phyloP scores from a whole-genome alignment of 2,113 vertebrate genomes.

The Collichthys lucidus region DNA sequence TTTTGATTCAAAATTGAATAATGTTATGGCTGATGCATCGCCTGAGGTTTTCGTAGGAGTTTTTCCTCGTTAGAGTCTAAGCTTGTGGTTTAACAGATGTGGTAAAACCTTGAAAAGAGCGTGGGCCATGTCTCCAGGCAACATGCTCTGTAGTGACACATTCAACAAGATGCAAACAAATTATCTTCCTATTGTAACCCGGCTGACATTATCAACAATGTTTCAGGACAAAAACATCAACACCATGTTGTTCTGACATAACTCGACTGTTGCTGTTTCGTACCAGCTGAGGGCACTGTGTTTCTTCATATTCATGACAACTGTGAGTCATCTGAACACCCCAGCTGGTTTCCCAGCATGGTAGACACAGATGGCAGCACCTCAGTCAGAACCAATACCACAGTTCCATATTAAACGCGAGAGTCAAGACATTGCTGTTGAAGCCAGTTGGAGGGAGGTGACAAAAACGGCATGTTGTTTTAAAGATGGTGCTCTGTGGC shows the following conservation, averaged over 20 bases:
- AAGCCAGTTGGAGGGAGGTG: slow-evolving; percentile 35
- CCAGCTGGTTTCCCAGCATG: slow-evolving; percentile 72
- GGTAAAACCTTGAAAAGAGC: slow-evolving; percentile 16
- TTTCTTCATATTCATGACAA: background rate
- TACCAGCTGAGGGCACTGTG: slow-evolving; percentile 70
- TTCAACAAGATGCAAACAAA: background rate
- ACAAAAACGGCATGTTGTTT: slow-evolving; percentile 49
- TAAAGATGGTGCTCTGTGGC: slow-evolving; percentile 25
- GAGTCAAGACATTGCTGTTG: slow-evolving; percentile 11
- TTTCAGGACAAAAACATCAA: background rate
- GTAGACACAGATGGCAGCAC: slow-evolving; percentile 51
- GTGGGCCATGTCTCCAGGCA: background rate
- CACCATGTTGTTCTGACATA: background rate
- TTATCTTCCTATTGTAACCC: background rate
- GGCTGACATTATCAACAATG: background rate
- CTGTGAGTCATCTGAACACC: slow-evolving; percentile 48
- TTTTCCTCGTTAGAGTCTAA: slow-evolving; percentile 1
- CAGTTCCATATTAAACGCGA: slow-evolving; percentile 37
- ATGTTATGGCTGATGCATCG: background rate
- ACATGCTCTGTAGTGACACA: background rate
- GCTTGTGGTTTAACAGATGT: slow-evolving; percentile 27
- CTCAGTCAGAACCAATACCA: slow-evolving; percentile 40
- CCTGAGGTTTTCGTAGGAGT: background rate
- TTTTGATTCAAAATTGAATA: slow-evolving; percentile 17
- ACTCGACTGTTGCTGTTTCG: background rate